phyloP scores from a whole-genome alignment of 2,113 vertebrate species.

The Verasper variegatus region DNA sequence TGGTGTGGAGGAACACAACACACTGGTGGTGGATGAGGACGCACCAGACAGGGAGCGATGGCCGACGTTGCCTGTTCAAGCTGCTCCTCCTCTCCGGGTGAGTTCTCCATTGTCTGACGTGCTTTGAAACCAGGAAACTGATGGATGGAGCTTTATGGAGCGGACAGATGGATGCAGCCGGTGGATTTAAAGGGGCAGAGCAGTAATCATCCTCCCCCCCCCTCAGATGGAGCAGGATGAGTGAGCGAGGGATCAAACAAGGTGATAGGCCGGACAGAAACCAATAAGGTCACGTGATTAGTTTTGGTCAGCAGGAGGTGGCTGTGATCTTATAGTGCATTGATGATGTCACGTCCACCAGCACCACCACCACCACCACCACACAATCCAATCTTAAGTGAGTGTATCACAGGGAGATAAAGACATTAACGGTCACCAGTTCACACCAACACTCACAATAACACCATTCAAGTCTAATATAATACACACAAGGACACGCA shows the following conservation, averaged over 20 bases:
- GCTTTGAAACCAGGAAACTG: neutral
- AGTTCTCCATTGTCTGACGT: slow-evolving; percentile 33
- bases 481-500: slow-evolving; percentile 12
- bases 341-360: neutral
- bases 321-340: neutral
- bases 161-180: slow-evolving; percentile 45
- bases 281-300: neutral
- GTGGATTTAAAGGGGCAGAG: slow-evolving; percentile 68
- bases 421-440: neutral
- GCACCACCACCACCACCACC: neutral
- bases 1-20: neutral
- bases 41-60: slow-evolving; percentile 48
- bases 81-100: slow-evolving; percentile 57
- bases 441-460: slow-evolving; percentile 31
- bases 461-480: slow-evolving; percentile 36
- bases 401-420: neutral
- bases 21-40: slow-evolving; percentile 43
- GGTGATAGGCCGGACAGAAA: neutral
- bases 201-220: slow-evolving; percentile 25
- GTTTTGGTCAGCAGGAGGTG: neutral
- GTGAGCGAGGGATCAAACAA: neutral
- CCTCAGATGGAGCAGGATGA: neutral
- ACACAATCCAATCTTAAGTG: neutral
- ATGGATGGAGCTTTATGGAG: slow-evolving; percentile 3
- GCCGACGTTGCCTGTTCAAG: slow-evolving; percentile 31